phyloP scores from a whole-genome alignment of 2,113 vertebrate species.

The Scomber scombrus region DNA sequence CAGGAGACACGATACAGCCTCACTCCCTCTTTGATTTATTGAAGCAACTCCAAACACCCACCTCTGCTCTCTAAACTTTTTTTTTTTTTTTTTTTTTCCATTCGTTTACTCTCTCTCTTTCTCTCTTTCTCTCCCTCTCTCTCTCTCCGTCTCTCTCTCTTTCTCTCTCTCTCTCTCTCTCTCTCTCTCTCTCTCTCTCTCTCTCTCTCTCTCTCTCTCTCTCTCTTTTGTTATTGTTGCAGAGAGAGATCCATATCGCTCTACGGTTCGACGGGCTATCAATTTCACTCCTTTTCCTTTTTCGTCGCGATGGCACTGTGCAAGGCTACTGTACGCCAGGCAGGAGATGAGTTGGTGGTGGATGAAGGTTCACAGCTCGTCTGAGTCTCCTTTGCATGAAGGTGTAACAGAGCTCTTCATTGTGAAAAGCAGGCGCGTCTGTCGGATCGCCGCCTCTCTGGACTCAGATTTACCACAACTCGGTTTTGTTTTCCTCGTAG shows the following conservation, averaged over 20 bases:
- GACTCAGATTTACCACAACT: constrained; percentile 41
- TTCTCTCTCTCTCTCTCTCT: background rate
- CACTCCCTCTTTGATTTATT: constrained; percentile 73
- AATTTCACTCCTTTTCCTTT: constrained; percentile 20
- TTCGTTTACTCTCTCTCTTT: background rate
- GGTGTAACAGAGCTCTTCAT: constrained; percentile 37
- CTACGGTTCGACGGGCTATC: constrained; percentile 24
- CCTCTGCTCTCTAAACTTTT: constrained; percentile 37
- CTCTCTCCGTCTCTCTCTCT: background rate
- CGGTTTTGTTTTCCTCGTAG: constrained; percentile 67
- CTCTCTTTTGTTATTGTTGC: background rate
- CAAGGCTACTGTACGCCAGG: constrained; percentile 75
- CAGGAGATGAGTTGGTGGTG: constrained; percentile 83
- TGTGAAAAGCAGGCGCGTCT: constrained; percentile 30
- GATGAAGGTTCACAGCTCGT: constrained; percentile 80
- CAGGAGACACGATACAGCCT: constrained; percentile 72
- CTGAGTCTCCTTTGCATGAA: constrained; percentile 73
- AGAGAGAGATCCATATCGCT: constrained; percentile 29
- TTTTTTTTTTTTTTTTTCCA: background rate
- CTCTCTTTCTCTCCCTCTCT: background rate
- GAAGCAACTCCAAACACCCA: constrained; percentile 59
- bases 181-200: background rate
- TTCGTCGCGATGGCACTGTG: constrained; percentile 84
- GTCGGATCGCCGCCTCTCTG: constrained; percentile 52
- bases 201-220: background rate